Evolutionary conservation across 2,113 vertebrate species (phyloP).

Genomic region (cattle (Bos taurus)): DNA sequence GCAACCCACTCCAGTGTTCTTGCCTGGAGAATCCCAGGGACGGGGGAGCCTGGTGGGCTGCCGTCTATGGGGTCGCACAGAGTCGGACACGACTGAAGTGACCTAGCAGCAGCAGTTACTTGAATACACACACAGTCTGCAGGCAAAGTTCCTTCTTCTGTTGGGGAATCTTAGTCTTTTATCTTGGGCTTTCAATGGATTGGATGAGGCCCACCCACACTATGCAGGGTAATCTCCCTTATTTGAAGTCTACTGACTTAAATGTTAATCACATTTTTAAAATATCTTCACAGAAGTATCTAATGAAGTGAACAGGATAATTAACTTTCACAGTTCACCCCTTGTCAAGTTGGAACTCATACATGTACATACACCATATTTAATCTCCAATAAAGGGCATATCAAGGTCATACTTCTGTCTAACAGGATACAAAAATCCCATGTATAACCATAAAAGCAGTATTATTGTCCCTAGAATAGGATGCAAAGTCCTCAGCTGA

Average conservation of each 20-base stretch:
- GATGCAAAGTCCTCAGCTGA: neutral
- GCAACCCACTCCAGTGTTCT: too few species aligned
- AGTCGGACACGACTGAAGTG: too few species aligned
- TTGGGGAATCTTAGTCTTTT: neutral
- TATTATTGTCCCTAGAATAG: neutral
- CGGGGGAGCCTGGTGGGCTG: too few species aligned
- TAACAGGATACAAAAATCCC: neutral
- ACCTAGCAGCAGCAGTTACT: neutral
- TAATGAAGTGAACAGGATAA: neutral
- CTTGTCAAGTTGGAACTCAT: neutral
- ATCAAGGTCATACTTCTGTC: neutral
- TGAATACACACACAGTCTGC: neutral
- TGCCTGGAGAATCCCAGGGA: too few species aligned
- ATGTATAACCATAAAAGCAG: neutral
- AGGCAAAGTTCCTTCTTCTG: neutral
- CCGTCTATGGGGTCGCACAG: too few species aligned
- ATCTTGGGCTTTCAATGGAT: neutral
- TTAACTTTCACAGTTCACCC: neutral
- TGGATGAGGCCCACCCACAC: neutral
- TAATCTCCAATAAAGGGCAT: neutral
- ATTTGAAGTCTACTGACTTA: neutral
- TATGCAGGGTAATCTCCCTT: neutral
- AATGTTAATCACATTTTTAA: neutral
- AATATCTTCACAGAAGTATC: neutral
- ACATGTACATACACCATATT: neutral